Evolutionary conservation across 2,113 vertebrate genomes (phyloP), one percentile per base, ranked within the genome.

Genomic region (Myotis lucifugus): DNA sequence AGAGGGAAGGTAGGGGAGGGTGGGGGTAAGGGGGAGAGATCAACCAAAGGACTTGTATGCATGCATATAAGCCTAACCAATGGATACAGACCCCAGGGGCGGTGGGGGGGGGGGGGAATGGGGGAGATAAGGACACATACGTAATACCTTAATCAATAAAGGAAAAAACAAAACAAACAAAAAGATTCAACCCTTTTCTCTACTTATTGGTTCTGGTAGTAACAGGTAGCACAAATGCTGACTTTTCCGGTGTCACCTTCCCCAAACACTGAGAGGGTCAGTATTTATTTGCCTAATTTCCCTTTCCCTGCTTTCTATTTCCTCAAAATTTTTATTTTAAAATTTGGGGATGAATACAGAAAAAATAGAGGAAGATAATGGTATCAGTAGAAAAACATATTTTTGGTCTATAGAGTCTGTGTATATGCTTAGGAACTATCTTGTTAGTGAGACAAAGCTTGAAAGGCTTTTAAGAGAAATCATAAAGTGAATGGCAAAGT

Each of bases 391-490:
- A 61, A 84, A 69, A 29, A 1, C 10, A 8, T 21, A 15, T 8
- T 27, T 59, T 52, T 59, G 5, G 6, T 88, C 9, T 64, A 3
- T 29, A 13, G 40, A 5, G 9, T 54, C 34, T 81, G 0, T 10
- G 5, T 8, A 37, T 82, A 12, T n/a, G 40, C 69, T 61, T 27
- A n/a, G 52, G 25, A 78, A 27, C 32, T 52, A 14, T 40, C n/a
- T 69, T 70, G 37, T 79, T n/a, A 52, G 52, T 34, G 8, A 96
- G 72, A 67, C 13, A 40, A 42, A 56, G 18, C 32, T 0, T 64
- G 91, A 74, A 88, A 84, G 15, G 8, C 37, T 77, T 95, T 54
- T 14, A 37, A 64, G n/a, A 95, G 72, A 91, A 93, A 90, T 25
- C 18, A 21, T 66, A 48, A 50, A 61, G 17, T 56, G 6, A 93